These are phyloP conservation scores for Drosophila mauritiana DNA, from an alignment of 1,140 invertebrate species.

Conservation along the genomic window DNA sequence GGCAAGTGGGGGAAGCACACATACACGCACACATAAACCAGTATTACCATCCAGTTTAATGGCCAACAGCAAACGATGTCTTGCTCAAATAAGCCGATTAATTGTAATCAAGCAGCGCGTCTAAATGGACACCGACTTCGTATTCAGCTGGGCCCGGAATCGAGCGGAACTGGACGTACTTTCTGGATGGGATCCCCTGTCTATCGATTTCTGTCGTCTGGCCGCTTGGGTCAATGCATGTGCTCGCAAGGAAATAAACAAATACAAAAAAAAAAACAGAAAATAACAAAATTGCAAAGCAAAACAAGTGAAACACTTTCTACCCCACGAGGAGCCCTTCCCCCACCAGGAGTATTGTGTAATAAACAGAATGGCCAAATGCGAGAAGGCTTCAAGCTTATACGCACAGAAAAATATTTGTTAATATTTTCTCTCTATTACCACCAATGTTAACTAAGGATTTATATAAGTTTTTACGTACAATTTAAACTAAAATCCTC, in stretches of 20 bases:
- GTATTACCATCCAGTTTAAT: conserved; percentile 41
- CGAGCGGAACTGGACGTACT: conserved; percentile 20
- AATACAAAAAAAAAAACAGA: conserved; percentile 6
- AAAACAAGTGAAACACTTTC: conserved; percentile 74
- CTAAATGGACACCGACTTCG: conserved; percentile 37
- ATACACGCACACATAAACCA: background rate
- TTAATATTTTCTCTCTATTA: too few relatives aligned
- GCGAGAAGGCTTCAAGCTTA: conserved; percentile 7
- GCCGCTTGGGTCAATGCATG: conserved; percentile 66
- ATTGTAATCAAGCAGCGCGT: conserved; percentile 77
- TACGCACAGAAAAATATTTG: conserved; percentile 4
- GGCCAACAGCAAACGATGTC: conserved; percentile 38
- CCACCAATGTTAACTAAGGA: too few relatives aligned
- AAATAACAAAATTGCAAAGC: background rate
- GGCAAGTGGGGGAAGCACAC: conserved; percentile 2
- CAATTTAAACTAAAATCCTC: too few relatives aligned
- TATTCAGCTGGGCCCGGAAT: conserved; percentile 15
- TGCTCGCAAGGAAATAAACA: conserved; percentile 35
- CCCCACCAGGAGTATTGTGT: conserved; percentile 31
- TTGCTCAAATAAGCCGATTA: conserved; percentile 78
- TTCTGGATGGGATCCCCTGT: conserved; percentile 37
- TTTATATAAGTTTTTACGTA: too few relatives aligned
- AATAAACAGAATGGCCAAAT: conserved; percentile 58
- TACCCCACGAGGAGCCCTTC: conserved; percentile 54
- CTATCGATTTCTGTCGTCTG: conserved; percentile 77